Evolutionary conservation across 2,113 vertebrate species (phyloP), one percentile per base, ranked within the genome.

Genomic region (Brachypteracias leptosomus): DNA sequence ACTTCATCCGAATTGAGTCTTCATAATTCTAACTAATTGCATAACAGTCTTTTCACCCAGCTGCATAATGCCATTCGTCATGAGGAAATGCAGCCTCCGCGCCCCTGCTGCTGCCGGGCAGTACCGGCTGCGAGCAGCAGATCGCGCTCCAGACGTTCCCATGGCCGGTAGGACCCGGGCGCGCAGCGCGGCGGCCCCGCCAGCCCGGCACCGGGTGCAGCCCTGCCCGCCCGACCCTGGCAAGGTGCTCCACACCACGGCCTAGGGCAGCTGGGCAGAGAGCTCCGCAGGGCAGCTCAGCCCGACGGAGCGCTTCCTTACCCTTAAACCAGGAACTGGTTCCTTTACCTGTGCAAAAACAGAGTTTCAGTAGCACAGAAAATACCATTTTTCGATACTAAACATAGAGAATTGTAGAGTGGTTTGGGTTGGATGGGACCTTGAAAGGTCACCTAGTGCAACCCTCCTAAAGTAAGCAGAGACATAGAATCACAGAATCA

Each of bases 91-190:
- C 68, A 59, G 6, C 10, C 24, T 4, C 10, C 4, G 22, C 31
- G 28, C 46, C 8, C 81, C 51, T 31, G 1, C 57, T 25, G 15
- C 14, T 13, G 22, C 9, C 38, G 46, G 58, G 96, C 87, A 97
- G 71, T 96, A 7, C 96, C 91, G 31, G 57, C 77, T 12, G 90
- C 58, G 12, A 81, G 83, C 98, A 97, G 95, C n/a, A 98, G 98
- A 98, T 90, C 65, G 98, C 95, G 96, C 97, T 91, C 95, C 90
- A 95, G 98, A 88, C 13, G 87, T 91, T 96, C 90, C 95, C 96
- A 70, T 85, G 6, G 17, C 7, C 52, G 10, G 9, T 17, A 33
- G 28, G 6, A 51, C 9, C 6, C 21, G 24, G 6, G 52, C 15
- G 36, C 16, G 25, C 36, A 42, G 42, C 11, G 42, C 11, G 42